Evolutionary conservation across 1,140 invertebrate species (phyloP), one percentile per base, ranked within the genome.

Genomic region (Trichomalopsis sarcophagae): DNA sequence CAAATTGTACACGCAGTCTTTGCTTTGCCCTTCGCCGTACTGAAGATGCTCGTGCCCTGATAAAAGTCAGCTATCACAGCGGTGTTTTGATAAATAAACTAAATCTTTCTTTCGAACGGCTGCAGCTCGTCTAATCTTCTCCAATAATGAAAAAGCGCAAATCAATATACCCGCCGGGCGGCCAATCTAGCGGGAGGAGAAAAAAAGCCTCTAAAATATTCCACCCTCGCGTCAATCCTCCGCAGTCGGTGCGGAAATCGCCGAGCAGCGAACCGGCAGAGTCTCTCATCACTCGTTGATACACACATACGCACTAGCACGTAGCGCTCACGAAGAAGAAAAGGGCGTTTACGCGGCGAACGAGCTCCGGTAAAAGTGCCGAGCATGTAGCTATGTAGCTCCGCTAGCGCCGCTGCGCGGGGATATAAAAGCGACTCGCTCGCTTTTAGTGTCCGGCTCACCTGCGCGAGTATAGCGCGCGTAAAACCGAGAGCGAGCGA

Each of bases 401-500:
- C 33, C 33, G 33, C 36, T 23, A 30, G 5, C 7, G 0, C 9
- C 33, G 33, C 10, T 6, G 73, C 73, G 10, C 3, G 73, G 7
- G 36, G 73, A 44, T 75, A 75, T 44, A 75, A 71, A 71, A 33
- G 69, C 30, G 62, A 77, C 27, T 83, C 71, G 81, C 11, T 62
- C 55, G 17, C 55, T 62, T 71, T 71, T 71, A 71, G 77, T 30
- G 80, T 69, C 23, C 71, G n/a, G 62, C 73, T 82, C 81, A 82
- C 73, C 81, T 77, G 74, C 71, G 71, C 44, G n/a, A 30, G 27
- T 13, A 21, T 9, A 23, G 62, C 50, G 74, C 82, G 13, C 82
- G 50, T 77, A 83, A 83, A 83, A 83, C 30, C 68, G 73, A 77
- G 21, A 7, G 33, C 4, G 36, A 17, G 82, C 10, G 82, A 83